A percentile compares a stretch with the other conserved stretches of the same genome.
phyloP scores from a whole-genome alignment of 2,797 vertebrate genomes.

The Gorsachius magnificus region DNA sequence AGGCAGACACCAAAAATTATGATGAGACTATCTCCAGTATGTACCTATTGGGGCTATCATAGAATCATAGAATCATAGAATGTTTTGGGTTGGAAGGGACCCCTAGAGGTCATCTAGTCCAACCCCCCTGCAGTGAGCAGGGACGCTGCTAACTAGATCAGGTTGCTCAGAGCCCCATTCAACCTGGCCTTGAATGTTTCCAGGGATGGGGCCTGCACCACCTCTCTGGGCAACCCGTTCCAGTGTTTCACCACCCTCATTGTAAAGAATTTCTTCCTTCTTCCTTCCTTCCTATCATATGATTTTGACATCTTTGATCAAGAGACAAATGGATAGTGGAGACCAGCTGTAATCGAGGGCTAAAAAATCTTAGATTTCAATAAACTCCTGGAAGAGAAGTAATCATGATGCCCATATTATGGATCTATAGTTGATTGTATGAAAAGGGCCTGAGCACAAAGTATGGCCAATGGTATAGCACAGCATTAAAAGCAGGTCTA shows the following conservation, averaged over 20 bases:
- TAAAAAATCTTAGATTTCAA: neutral
- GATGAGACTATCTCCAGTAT: neutral
- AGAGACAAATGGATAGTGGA: neutral
- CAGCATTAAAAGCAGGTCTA: neutral
- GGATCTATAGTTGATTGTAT: neutral
- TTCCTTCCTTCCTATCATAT: neutral
- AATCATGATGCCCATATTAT: neutral
- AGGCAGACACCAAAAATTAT: neutral
- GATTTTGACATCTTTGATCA: neutral
- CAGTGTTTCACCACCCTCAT: no score
- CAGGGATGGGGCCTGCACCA: no score
- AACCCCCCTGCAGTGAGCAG: no score
- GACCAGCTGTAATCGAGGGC: neutral
- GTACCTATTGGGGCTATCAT: neutral
- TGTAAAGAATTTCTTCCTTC: no score
- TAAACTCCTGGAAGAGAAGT: neutral
- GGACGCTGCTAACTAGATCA: no score
- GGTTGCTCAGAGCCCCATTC: no score
- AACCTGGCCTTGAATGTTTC: no score
- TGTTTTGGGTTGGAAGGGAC: no score
- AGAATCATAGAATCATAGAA: neutral
- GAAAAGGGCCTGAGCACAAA: neutral
- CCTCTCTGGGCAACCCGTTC: no score
- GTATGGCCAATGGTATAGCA: neutral
- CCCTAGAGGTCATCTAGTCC: no score